Conservation (phyloP, 2,113 vertebrate species). For the Uria aalge region DNA sequence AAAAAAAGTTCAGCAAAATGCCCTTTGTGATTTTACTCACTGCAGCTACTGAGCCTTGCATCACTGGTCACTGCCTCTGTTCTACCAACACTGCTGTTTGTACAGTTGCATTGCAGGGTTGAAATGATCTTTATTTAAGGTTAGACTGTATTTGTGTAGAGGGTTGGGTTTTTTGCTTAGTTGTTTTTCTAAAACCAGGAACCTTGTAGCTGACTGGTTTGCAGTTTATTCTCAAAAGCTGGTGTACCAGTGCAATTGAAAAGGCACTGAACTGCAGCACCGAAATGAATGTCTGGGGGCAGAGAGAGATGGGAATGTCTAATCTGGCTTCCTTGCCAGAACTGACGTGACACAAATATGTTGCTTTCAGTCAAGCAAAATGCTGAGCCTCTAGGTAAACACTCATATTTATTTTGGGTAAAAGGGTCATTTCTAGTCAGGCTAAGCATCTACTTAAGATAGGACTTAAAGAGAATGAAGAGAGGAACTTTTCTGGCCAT, state of each 20-base stretch:
- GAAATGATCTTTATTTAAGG: background rate
- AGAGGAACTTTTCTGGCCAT: background rate
- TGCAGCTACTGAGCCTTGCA: background rate
- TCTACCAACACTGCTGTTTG: background rate
- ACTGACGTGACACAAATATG: background rate
- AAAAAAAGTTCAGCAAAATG: background rate
- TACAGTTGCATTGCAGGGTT: background rate
- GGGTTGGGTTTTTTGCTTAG: background rate
- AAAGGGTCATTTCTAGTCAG: background rate
- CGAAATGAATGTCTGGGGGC: background rate
- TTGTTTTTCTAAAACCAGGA: background rate
- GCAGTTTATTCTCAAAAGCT: background rate
- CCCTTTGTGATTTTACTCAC: background rate
- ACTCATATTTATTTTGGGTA: background rate
- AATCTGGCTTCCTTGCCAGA: background rate
- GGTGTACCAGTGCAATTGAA: background rate
- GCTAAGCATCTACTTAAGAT: background rate
- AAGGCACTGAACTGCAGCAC: background rate
- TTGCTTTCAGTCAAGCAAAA: conserved; percentile 1
- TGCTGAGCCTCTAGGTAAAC: background rate
- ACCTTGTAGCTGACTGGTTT: background rate
- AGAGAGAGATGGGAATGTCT: background rate
- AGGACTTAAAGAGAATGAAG: background rate
- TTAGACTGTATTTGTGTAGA: background rate
- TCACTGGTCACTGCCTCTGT: background rate